Evolutionary conservation across 2,888 invertebrate species (phyloP), one percentile per base, ranked within the genome.

Genomic region (Ophonus ardosiacus): DNA sequence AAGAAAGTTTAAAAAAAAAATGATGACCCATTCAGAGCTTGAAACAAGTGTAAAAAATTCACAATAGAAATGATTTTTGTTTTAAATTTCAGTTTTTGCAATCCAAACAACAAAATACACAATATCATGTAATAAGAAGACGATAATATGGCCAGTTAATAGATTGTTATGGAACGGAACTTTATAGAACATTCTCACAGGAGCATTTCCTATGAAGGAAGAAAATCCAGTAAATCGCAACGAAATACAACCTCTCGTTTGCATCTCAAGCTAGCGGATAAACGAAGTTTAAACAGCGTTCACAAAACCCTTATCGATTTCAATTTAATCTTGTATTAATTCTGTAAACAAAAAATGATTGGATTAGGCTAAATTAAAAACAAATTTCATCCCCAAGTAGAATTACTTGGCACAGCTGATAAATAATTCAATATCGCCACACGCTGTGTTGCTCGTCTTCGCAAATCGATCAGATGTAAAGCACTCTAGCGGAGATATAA

Each of bases 311-410:
- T 59, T 61, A 83, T 83, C 83, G 83, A 83, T 83, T 83, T 61
- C 59, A 74, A 74, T 76, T 83, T 76, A 59, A 83, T 83, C 59
- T 83, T 61, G 40, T 76, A 83, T 83, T 83, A 76, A 76, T 61
- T 71, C 40, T 57, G 74, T 61, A 83, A 74, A 83, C 83, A 83
- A 83, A 61, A 57, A 76, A 57, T 83, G 61, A 76, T 83, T 83
- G 83, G 76, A 83, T 76, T 71, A 83, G 61, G 51, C 31, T 17
- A 71, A 74, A 59, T 83, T 83, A 71, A 83, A 83, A 83, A 83
- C 59, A 83, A 57, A 74, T 83, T 83, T 61, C 13, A 82, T 61
- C 21, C 61, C 43, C 18, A 21, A 21, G 76, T 68, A 68, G 68
- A 76, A 51, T 56, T 56, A 56, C 76, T 76, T 17, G 76, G 21